These are phyloP conservation scores for Oedothorax gibbosus DNA, from an alignment of 1,140 invertebrate species.

Conservation along the genomic window DNA sequence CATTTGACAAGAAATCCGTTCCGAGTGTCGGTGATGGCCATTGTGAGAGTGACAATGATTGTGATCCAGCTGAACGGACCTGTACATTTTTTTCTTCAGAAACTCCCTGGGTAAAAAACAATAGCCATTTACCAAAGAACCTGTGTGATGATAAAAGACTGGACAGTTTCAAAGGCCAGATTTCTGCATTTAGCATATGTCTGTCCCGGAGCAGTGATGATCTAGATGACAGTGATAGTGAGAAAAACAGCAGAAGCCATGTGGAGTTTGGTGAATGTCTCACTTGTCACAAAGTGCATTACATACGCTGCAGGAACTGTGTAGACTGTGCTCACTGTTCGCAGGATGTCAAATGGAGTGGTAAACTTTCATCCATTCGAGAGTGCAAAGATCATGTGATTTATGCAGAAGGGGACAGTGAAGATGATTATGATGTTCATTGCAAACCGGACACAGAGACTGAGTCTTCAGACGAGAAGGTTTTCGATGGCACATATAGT, in stretches of 20 bases:
- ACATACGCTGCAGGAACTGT: constrained; percentile 44
- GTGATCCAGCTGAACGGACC: constrained; percentile 34
- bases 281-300: constrained; percentile 58
- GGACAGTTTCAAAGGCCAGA: constrained; percentile 50
- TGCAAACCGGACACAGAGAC: constrained; percentile 58
- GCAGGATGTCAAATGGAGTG: constrained; percentile 53
- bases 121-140: constrained; percentile 4
- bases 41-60: constrained; percentile 60
- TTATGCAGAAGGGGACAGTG: constrained; percentile 53
- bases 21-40: constrained; percentile 55
- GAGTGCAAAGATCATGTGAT: constrained; percentile 57
- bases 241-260: constrained; percentile 42
- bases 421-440: constrained; percentile 49
- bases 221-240: constrained; percentile 15
- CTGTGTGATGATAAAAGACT: constrained; percentile 46
- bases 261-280: constrained; percentile 54
- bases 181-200: constrained; percentile 55
- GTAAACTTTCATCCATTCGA: constrained; percentile 45
- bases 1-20: constrained; percentile 60
- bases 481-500: constrained; percentile 57
- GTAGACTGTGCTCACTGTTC: constrained; percentile 46
- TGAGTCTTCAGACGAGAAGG: constrained; percentile 54
- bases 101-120: constrained; percentile 24
- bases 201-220: constrained; percentile 28
- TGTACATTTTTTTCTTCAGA: constrained; percentile 49